Evolutionary conservation across 1,140 invertebrate genomes (phyloP).

Genomic region (Subanguina moxae): DNA sequence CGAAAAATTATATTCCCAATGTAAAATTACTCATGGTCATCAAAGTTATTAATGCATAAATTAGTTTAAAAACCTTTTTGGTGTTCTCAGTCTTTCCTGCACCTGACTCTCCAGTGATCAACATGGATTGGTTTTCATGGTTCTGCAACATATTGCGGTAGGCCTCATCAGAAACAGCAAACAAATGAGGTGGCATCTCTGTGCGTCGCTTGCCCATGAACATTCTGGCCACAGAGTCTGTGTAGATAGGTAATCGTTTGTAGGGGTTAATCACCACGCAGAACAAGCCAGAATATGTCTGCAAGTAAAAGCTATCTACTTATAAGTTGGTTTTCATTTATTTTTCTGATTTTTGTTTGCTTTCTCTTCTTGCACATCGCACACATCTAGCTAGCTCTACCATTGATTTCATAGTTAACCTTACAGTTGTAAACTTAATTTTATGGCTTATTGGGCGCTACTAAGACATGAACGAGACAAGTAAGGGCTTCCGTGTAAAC

Average conservation of each 20-base stretch:
- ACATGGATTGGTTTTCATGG: slow-evolving; percentile 94
- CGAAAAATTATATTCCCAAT: no score
- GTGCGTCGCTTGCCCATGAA: slow-evolving; percentile 98
- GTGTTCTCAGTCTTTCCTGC: slow-evolving; percentile 70
- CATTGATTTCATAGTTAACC: no score
- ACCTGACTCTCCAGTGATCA: slow-evolving; percentile 78
- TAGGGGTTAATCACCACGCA: slow-evolving; percentile 99
- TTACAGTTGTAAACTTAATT: no score
- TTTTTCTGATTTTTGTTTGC: no score
- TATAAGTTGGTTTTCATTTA: no score
- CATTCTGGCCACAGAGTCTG: slow-evolving; percentile 84
- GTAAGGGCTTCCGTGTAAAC: no score
- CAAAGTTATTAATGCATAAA: no score
- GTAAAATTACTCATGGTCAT: no score
- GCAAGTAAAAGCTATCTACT: slow-evolving; percentile 18
- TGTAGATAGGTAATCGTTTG: slow-evolving; percentile 99
- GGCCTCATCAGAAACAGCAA: slow-evolving; percentile 98
- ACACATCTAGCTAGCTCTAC: no score
- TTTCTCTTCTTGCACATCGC: no score
- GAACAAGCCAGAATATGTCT: slow-evolving; percentile 99
- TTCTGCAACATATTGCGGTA: slow-evolving; percentile 99
- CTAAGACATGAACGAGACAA: no score
- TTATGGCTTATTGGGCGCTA: no score
- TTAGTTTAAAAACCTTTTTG: slow-evolving; percentile 67
- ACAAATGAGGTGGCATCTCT: slow-evolving; percentile 75